Evolutionary conservation across 2,888 invertebrate genomes (phyloP).

Genomic region (Endomychus coccineus): DNA sequence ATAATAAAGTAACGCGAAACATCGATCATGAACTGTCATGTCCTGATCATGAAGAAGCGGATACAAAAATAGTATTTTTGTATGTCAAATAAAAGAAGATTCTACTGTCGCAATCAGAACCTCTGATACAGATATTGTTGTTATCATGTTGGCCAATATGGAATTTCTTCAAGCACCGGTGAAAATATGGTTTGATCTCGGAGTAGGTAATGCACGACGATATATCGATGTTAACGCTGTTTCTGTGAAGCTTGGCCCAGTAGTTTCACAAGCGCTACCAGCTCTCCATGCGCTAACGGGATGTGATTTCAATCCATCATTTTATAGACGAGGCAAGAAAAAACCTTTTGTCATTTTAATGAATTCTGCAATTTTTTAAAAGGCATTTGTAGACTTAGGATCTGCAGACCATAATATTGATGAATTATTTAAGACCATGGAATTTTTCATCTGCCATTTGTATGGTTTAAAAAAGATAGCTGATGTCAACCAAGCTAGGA

Average conservation of each 20-base stretch:
- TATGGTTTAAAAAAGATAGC: conserved; percentile 25
- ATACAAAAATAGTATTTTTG: conserved; percentile 23
- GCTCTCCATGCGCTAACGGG: conserved; percentile 23
- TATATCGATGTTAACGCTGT: conserved; percentile 22
- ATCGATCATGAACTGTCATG: conserved; percentile 14
- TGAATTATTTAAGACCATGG: conserved; percentile 16
- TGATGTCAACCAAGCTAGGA: conserved; percentile 24
- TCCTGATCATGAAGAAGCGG: conserved; percentile 25
- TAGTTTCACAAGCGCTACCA: conserved; percentile 19
- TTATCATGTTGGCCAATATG: conserved; percentile 24
- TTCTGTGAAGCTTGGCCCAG: conserved; percentile 18
- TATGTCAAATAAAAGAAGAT: conserved; percentile 19
- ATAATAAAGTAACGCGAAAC: conserved; percentile 16
- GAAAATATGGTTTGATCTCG: conserved; percentile 21
- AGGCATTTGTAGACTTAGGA: conserved; percentile 21
- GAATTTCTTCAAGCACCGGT: conserved; percentile 18
- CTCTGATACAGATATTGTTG: conserved; percentile 20
- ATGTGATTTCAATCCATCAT: conserved; percentile 22
- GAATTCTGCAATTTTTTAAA: conserved; percentile 18
- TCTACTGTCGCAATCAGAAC: conserved; percentile 16
- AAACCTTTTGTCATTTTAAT: conserved; percentile 15
- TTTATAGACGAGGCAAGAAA: conserved; percentile 20
- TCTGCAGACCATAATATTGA: conserved; percentile 13
- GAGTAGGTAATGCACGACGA: conserved; percentile 21
- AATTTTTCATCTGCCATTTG: conserved; percentile 25